Percentiles rank a stretch among this genome's conserved stretches.
Evolutionary conservation across 2,888 invertebrate genomes (phyloP).

Genomic region (Belgica antarctica): DNA sequence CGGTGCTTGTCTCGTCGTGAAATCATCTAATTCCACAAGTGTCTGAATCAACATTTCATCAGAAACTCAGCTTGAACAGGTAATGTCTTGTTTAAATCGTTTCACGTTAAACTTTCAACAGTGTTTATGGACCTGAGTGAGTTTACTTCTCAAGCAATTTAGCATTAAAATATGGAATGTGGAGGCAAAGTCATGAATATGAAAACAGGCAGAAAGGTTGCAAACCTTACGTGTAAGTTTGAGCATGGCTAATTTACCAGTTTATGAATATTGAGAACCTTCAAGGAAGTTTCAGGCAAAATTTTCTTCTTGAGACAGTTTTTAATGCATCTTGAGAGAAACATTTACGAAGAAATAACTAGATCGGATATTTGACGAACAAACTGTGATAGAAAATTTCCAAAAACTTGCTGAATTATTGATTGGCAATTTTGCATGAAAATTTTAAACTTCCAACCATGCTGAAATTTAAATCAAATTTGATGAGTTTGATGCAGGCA

Average conservation of each 20-base stretch:
- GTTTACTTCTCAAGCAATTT: background rate
- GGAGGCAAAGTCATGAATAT: conserved; percentile 7
- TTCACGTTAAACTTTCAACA: background rate
- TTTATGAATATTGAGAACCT: background rate
- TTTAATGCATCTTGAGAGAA: background rate
- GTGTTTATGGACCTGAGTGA: background rate
- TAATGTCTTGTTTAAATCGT: background rate
- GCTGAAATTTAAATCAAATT: too few relatives aligned
- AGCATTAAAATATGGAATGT: background rate
- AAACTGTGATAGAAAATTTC: background rate
- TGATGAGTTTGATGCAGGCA: too few relatives aligned
- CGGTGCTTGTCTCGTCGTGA: background rate
- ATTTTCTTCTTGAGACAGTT: background rate
- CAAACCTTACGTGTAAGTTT: conserved; percentile 4
- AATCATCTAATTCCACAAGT: background rate
- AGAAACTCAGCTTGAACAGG: background rate
- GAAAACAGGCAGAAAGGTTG: background rate
- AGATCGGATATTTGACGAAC: background rate
- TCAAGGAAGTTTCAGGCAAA: background rate
- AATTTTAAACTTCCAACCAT: too few relatives aligned
- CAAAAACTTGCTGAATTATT: background rate
- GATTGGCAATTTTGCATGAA: background rate
- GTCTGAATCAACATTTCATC: background rate
- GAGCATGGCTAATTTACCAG: background rate
- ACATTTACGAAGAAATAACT: background rate